Base-by-base conservation (phyloP, 2,888 invertebrate genomes). In the Thera britannica region DNA sequence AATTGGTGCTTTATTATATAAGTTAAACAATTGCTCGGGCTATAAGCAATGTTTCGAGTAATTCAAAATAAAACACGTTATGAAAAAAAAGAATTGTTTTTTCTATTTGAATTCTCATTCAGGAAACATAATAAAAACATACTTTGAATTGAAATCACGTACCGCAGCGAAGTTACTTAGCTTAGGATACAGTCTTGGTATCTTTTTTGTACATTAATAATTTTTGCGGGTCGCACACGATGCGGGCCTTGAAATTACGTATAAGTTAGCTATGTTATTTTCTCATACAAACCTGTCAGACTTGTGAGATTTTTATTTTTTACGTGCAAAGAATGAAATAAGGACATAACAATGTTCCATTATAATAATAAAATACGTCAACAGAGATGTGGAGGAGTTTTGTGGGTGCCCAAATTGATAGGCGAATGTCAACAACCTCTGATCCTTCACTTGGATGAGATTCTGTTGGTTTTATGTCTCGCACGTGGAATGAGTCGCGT, bases 301-400 rank as follows among this genome's bases (percentile, higher is more conserved):
- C 80, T 85, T 86, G 81, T 81, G 83, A 85, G 86, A 84, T 87
- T 89, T 46, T 90, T 90, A 89, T 88, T 89, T 89, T 90, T 88
- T 90, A 89, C 90, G 88, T 89, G 88, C 80, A 83, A 84, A 81
- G 88, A 90, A 91, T 91, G 78, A 86, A 85, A 89, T 85, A 83
- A 81, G 78, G 81, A 77, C 80, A 82, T 83, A 83, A 85, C 82
- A 83, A 23, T 77, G 76, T 69, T 75, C 79, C 80, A 83, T 85
- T 84, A 85, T 83, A 79, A 79, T 83, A 82, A 82, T 81, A 79
- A 83, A 82, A 81, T 81, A 79, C 76, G 75, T 78, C 76, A 79
- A 73, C 80, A 76, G 75, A 75, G 76, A 74, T 76, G 74, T 67
- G 72, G 23, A 71, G 70, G 71, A 68, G 70, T 77, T 81, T 79